Base-by-base conservation (phyloP, 1,140 invertebrate species). In the Eulimnadia texana region DNA sequence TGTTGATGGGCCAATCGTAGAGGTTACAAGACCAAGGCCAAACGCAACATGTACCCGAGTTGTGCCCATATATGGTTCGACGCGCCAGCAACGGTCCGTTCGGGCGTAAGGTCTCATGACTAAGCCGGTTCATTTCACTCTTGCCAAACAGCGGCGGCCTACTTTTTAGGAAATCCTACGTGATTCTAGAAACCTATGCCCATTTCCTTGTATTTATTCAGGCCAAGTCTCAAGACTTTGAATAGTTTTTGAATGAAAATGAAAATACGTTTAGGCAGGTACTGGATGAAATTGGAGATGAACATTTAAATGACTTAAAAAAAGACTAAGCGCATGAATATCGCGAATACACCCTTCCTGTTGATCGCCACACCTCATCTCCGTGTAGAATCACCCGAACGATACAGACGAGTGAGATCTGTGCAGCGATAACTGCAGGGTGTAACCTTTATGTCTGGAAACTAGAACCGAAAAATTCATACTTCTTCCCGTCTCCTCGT, bases 401-500 rank as follows among this genome's bases (percentile, higher is more conserved):
- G 6, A 42, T 42, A 6, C 33, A n/a, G n/a, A n/a, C n/a, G n/a
- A n/a, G n/a, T n/a, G n/a, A n/a, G n/a, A n/a, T n/a, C n/a, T n/a
- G n/a, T n/a, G n/a, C n/a, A n/a, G n/a, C n/a, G n/a, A n/a, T n/a
- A n/a, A n/a, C n/a, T n/a, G n/a, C n/a, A n/a, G n/a, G n/a, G n/a
- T n/a, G n/a, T n/a, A n/a, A n/a, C n/a, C n/a, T n/a, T n/a, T n/a
- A n/a, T n/a, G n/a, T n/a, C n/a, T n/a, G n/a, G n/a, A n/a, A n/a
- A n/a, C n/a, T n/a, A n/a, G n/a, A n/a, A n/a, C n/a, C 13, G 25
- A 57, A 42, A 10, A 28, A 47, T 19, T 61, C 88, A 92, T 86
- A 94, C 91, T 90, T 93, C 90, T 83, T 93, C 90, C 72, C 90
- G 84, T 72, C 89, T 82, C 77, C 90, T 84, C 72, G 89, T 80